phyloP scores from a whole-genome alignment of 1,140 invertebrate species.

The Drosophila tropicalis region DNA sequence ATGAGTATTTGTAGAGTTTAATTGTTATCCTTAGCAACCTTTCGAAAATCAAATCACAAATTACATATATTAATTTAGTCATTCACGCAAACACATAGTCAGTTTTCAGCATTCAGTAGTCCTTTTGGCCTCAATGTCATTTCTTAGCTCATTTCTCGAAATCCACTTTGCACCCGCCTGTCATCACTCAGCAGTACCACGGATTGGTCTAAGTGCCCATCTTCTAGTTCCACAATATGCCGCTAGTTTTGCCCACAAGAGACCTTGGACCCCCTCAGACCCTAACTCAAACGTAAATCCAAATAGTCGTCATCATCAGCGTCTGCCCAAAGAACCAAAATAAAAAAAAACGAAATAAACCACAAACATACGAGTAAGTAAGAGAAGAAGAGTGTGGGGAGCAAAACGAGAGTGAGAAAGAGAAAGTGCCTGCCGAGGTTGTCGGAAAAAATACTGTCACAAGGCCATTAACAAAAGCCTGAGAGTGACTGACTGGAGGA shows the following conservation, averaged over 20 bases:
- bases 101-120: too few relatives aligned
- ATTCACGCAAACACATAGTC: too few relatives aligned
- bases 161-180: not conserved
- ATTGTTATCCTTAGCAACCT: too few relatives aligned
- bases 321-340: conserved; percentile 28
- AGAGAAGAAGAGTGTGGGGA: conserved; percentile 6
- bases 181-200: not conserved
- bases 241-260: conserved; percentile 9
- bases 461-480: conserved; percentile 79
- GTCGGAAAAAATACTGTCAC: conserved; percentile 63
- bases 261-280: not conserved
- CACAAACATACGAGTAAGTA: conserved; percentile 23
- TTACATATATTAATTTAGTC: too few relatives aligned
- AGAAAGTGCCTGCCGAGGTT: not conserved
- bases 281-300: not conserved
- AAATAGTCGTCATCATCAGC: conserved; percentile 10
- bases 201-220: conserved; percentile 3
- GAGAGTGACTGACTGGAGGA: conserved; percentile 64
- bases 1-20: too few relatives aligned
- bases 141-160: conserved; percentile 8
- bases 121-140: not conserved
- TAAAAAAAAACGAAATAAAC: conserved; percentile 10
- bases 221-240: conserved; percentile 12
- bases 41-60: too few relatives aligned
- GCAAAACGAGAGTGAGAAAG: not conserved